A percentile compares a stretch with the other conserved stretches of the same genome.
Conservation (phyloP, 2,888 invertebrate genomes). For the Rhogogaster chlorosoma region DNA sequence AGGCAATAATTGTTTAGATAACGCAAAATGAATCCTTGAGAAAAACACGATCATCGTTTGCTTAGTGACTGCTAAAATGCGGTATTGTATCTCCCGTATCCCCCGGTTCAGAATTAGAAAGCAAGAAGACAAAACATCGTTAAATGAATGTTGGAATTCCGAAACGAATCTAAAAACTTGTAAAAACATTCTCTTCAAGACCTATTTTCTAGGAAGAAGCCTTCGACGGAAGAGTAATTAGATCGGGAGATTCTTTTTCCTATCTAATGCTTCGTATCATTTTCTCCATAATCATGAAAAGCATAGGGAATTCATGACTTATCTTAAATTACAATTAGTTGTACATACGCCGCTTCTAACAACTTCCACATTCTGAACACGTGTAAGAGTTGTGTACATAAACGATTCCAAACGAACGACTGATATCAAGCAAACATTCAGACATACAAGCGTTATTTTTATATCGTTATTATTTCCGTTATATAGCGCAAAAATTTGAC, state of each 20-base stretch:
- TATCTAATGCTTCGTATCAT: neutral
- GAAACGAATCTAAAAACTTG: neutral
- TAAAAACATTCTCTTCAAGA: neutral
- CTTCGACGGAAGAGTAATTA: neutral
- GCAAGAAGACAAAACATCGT: neutral
- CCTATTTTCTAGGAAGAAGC: neutral
- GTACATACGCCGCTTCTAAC: neutral
- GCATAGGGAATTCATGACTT: neutral
- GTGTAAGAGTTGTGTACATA: neutral
- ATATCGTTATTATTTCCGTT: neutral
- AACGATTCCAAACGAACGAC: neutral
- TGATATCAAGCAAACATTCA: neutral
- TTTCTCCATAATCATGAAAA: neutral
- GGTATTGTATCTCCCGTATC: neutral
- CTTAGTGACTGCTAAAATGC: neutral
- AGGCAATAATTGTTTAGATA: neutral
- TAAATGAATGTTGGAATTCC: neutral
- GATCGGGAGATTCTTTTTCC: neutral
- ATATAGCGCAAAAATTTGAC: slow-evolving; percentile 1
- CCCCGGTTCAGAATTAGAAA: neutral
- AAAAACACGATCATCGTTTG: neutral
- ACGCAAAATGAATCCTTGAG: neutral
- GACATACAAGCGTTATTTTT: neutral
- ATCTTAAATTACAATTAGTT: neutral
- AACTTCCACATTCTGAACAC: neutral